A percentile compares a stretch with the other conserved stretches of the same genome.
Evolutionary conservation across 2,113 vertebrate species (phyloP).

Genomic region (Ptychochromis oligacanthus): DNA sequence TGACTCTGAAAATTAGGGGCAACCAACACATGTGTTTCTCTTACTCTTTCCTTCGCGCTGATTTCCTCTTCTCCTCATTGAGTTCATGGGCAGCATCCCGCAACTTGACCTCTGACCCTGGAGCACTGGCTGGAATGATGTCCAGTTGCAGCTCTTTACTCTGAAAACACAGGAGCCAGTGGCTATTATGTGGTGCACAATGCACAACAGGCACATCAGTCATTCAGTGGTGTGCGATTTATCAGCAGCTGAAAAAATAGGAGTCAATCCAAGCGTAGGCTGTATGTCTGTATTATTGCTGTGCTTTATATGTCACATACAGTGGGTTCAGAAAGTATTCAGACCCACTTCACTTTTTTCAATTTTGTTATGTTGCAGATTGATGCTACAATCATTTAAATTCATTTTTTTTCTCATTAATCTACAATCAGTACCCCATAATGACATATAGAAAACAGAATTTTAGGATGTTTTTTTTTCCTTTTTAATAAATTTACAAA

Average conservation of each 20-base stretch:
- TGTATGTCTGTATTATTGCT: neutral
- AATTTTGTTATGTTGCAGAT: too few species aligned
- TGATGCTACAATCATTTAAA: too few species aligned
- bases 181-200: slow-evolving; percentile 13
- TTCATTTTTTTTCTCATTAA: too few species aligned
- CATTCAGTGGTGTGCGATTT: neutral
- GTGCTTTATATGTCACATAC: neutral
- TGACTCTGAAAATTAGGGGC: neutral
- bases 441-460: too few species aligned
- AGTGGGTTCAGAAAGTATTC: too few species aligned
- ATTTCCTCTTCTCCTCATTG: slow-evolving; percentile 97
- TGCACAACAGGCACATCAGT: neutral
- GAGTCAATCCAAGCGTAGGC: neutral
- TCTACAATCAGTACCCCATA: too few species aligned
- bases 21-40: neutral
- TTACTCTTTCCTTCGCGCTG: slow-evolving; percentile 98
- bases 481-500: too few species aligned
- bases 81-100: slow-evolving; percentile 96
- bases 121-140: slow-evolving; percentile 95
- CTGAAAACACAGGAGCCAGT: slow-evolving; percentile 74
- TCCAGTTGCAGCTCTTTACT: slow-evolving; percentile 98
- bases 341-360: too few species aligned
- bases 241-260: neutral
- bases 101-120: slow-evolving; percentile 97
- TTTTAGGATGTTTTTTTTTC: too few species aligned